Conservation (phyloP, 2,888 invertebrate species). For the Adelphocoris suturalis region DNA sequence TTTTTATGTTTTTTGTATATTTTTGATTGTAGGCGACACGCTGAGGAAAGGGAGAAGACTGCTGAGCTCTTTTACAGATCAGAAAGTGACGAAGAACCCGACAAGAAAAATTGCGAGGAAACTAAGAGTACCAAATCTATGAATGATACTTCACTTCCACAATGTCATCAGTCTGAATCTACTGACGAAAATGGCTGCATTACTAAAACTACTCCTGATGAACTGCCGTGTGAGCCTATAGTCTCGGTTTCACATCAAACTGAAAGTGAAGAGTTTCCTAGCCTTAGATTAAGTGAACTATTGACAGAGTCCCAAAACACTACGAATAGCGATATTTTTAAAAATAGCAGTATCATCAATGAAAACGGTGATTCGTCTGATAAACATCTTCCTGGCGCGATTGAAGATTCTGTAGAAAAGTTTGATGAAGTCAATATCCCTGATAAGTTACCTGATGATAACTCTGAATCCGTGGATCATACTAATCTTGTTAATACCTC, state of each 20-base stretch:
- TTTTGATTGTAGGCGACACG: conserved; percentile 74
- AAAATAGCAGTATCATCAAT: not conserved
- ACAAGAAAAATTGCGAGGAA: conserved; percentile 13
- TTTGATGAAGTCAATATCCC: not conserved
- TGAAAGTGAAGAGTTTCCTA: conserved; percentile 54
- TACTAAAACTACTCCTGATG: not conserved
- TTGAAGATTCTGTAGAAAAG: not conserved
- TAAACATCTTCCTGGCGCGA: not conserved
- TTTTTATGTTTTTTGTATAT: not conserved
- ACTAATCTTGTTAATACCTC: not conserved
- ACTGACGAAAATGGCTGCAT: not conserved
- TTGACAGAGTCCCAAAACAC: not conserved
- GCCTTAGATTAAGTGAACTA: conserved; percentile 51
- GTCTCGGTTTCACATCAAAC: not conserved
- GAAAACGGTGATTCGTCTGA: not conserved
- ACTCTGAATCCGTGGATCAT: not conserved
- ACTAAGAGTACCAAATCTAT: not conserved
- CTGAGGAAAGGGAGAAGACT: conserved; percentile 79
- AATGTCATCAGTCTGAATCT: not conserved
- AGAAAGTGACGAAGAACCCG: conserved; percentile 75
- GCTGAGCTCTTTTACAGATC: conserved; percentile 77
- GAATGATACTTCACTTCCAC: not conserved
- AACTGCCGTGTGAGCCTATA: not conserved
- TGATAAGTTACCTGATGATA: not conserved
- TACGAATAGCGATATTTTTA: not conserved